Base-by-base conservation (phyloP, 2,888 invertebrate genomes). In the Apamea sordens region DNA sequence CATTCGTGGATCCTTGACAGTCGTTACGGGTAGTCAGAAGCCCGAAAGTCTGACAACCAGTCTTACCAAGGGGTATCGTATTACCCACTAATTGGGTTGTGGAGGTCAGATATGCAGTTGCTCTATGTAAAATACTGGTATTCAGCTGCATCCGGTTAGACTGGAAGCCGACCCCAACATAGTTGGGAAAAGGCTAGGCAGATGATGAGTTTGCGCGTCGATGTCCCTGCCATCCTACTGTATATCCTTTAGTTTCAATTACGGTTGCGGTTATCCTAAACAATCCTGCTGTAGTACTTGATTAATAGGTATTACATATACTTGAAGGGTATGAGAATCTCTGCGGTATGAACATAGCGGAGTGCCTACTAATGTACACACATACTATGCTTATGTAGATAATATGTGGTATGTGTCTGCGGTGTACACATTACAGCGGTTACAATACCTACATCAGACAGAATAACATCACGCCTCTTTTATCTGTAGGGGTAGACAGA, bases 391-490 rank as follows among this genome's bases (percentile, higher is more conserved):
- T 36, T 28, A 44, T n/a, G 50, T 61, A 53, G 18, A 53, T 44
- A 7, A 71, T 5, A 47, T 36, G 47, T 15, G 64, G 47, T 73
- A 47, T 65, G 15, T 41, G 74, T 74, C 50, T 79, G 81, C 56
- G 81, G 82, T 79, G 7, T 73, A 81, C n/a, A 61, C n/a, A 76
- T 61, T n/a, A 18, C 44, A 47, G n/a, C 4, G 44, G 41, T 70
- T 69, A 53, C 18, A 47, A 47, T 76, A 28, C 28, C 8, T 50
- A 76, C 24, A 36, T 32, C 13, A 61, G n/a, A 36, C 28, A 21
- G 3, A 24, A 47, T 47, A 61, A 47, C 18, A 59, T 76, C 24
- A 63, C 18, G 6, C 24, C 1, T 59, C 5, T 13, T n/a, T 15
- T 50, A 32, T 70, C 13, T 32, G 5, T 32, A 5, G 5, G 32